phyloP scores from a whole-genome alignment of 1,140 invertebrate genomes.

The Armadillidium nasatum region DNA sequence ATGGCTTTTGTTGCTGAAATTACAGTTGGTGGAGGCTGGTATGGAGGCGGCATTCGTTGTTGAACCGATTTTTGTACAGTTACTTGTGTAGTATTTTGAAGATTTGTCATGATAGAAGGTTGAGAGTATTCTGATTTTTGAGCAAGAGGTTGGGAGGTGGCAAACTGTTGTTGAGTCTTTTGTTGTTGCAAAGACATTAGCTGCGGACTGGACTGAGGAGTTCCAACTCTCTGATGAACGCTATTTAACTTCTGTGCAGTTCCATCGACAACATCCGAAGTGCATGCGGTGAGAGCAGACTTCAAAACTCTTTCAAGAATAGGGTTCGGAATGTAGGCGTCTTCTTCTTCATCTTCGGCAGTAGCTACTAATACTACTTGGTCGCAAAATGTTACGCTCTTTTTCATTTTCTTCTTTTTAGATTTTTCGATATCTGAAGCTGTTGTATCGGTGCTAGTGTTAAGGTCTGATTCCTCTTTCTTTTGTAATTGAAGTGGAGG shows the following conservation, averaged over 20 bases:
- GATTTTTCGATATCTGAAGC: slow-evolving; percentile 28
- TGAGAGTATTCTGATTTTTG: slow-evolving; percentile 24
- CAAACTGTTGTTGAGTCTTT: slow-evolving; percentile 11
- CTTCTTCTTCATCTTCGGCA: slow-evolving; percentile 79
- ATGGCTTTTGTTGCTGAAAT: slow-evolving; percentile 21
- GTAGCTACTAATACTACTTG: slow-evolving; percentile 86
- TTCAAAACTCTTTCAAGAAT: slow-evolving; percentile 78
- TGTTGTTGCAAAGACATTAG: neutral
- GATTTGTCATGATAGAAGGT: slow-evolving; percentile 13
- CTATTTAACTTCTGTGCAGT: neutral
- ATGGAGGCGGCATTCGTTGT: slow-evolving; percentile 39
- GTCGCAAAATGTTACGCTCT: slow-evolving; percentile 89
- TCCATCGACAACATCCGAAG: slow-evolving; percentile 25
- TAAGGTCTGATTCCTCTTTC: slow-evolving; percentile 41
- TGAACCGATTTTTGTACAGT: slow-evolving; percentile 18
- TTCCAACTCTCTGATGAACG: slow-evolving; percentile 24
- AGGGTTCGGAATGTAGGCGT: slow-evolving; percentile 84
- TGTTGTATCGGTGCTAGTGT: slow-evolving; percentile 40
- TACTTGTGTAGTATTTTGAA: slow-evolving; percentile 9
- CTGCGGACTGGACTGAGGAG: slow-evolving; percentile 31
- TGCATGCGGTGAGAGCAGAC: slow-evolving; percentile 59
- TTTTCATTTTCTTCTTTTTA: slow-evolving; percentile 58
- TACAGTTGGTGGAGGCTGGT: slow-evolving; percentile 42
- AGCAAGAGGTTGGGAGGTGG: slow-evolving; percentile 23
- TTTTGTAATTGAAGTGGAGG: slow-evolving; percentile 12